Percentiles rank a stretch among this genome's conserved stretches.
phyloP scores from a whole-genome alignment of 2,888 invertebrate species.

The Lepidocyrtinus sp. region DNA sequence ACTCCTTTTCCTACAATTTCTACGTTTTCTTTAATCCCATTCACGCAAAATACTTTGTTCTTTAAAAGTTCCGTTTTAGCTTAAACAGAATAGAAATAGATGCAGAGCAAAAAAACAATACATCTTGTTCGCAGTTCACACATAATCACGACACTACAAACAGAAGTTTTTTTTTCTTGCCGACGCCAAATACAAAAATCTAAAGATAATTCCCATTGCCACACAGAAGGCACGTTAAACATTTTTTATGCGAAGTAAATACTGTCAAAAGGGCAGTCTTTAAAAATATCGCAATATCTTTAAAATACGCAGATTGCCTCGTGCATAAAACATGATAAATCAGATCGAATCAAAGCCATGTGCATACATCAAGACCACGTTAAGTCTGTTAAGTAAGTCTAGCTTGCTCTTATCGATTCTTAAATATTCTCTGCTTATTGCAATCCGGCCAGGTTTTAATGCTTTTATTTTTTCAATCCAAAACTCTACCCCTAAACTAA shows the following conservation, averaged over 20 bases:
- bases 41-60: neutral
- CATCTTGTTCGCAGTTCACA: neutral
- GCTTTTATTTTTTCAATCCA: neutral
- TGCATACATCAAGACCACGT: no score
- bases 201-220: conserved; percentile 12
- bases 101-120: conserved; percentile 7
- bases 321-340: neutral
- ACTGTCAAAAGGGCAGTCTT: conserved; percentile 4
- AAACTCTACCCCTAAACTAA: no score
- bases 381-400: neutral
- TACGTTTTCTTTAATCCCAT: neutral
- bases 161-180: neutral
- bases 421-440: neutral
- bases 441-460: neutral
- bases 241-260: neutral
- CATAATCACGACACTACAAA: conserved; percentile 9
- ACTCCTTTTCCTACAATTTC: neutral
- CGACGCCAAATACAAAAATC: neutral
- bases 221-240: neutral
- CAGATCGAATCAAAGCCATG: neutral
- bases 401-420: neutral
- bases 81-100: neutral
- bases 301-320: neutral
- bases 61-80: neutral
- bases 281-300: no score